These are phyloP conservation scores for Zaprionus inermis DNA, from an alignment of 1,140 invertebrate species.

Conservation along the genomic window DNA sequence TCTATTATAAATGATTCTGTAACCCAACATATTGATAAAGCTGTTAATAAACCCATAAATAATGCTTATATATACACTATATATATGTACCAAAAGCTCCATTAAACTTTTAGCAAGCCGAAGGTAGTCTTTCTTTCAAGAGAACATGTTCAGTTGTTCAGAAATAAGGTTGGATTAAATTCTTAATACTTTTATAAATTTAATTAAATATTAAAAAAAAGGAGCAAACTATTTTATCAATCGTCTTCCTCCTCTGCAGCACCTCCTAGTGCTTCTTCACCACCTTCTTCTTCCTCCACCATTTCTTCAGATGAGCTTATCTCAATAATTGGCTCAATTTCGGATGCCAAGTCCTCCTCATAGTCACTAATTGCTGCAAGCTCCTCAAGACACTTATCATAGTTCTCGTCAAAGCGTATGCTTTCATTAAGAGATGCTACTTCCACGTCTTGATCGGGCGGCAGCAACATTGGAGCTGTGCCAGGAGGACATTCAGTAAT, in stretches of 20 bases:
- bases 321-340: conserved; percentile 70
- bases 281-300: conserved; percentile 74
- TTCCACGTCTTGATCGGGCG: conserved; percentile 61
- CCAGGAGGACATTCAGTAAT: conserved; percentile 65
- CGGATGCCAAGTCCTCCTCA: conserved; percentile 72
- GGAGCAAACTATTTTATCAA: background rate
- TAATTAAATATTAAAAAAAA: conserved; percentile 6
- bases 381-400: conserved; percentile 71
- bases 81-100: too few relatives aligned
- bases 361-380: conserved; percentile 74
- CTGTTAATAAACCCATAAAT: too few relatives aligned
- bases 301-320: conserved; percentile 72
- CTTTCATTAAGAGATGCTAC: conserved; percentile 72
- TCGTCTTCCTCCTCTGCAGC: conserved; percentile 58
- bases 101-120: too few relatives aligned
- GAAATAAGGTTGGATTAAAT: background rate
- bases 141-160: too few relatives aligned
- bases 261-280: conserved; percentile 44
- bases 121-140: too few relatives aligned
- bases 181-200: background rate
- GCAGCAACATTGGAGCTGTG: conserved; percentile 57
- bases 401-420: conserved; percentile 75
- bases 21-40: too few relatives aligned
- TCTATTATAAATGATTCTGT: too few relatives aligned
- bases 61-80: too few relatives aligned